Evolutionary conservation across 2,113 vertebrate genomes (phyloP), one percentile per base, ranked within the genome.

Genomic region (Corvus hawaiiensis): DNA sequence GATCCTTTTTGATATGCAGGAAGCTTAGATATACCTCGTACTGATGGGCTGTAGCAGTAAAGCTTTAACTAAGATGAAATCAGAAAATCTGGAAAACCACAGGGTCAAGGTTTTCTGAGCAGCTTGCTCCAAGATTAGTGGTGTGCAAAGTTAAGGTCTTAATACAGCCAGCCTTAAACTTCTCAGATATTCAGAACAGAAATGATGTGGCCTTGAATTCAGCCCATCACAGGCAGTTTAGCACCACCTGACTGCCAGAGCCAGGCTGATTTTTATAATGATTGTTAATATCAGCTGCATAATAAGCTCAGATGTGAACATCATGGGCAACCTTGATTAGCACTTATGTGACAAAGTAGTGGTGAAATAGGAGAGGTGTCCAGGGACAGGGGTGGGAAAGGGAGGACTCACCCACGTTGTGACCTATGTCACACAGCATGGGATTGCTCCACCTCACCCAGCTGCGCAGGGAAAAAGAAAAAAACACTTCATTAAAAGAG

Each of bases 1-100:
- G 66, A 86, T 71, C 76, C 73, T 81, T 92, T 92, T 89, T 93
- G 94, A 92, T 93, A 94, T 37, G 73, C 66, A 55, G 76, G 69
- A 61, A 90, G 72, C 89, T 90, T 67, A 89, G 80, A 67, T 30
- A 81, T 6, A 66, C 85, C 51, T 71, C 35, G 28, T 61, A 48
- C 72, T 48, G 91, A 81, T 58, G 71, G 44, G 78, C 32, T 59
- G 72, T 4, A 78, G 76, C 75, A 92, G 95, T 37, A 37, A 43
- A 90, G 93, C 28, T 82, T 96, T 61, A 63, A 87, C 73, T 41
- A 86, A 64, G 88, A 93, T n/a, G 16, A 84, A 73, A 96, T 67
- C n/a, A 76, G 56, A 94, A 93, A 96, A 82, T 73, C 64, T 69
- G 55, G 85, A 84, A 91, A 79, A 81, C 81, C 59, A 33, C 66